Evolutionary conservation across 2,797 vertebrate species (phyloP), one percentile per base, ranked within the genome.

Genomic region (Nannoperca australis): DNA sequence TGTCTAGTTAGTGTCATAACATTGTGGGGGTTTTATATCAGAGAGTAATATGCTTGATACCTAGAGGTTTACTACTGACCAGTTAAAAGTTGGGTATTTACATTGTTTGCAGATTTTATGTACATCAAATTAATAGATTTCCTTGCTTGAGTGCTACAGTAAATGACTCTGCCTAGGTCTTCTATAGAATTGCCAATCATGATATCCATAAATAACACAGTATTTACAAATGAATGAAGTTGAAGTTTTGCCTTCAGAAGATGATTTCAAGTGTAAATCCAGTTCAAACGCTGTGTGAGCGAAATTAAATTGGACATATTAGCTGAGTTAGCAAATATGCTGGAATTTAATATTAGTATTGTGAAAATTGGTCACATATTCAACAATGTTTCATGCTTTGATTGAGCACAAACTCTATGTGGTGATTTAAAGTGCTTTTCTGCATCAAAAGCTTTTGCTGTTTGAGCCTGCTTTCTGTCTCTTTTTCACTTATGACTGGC

Each of bases 301-400:
- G 81, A 90, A 89, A 93, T 89, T 79, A 75, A 85, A 85, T 79
- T 70, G 61, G 85, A 85, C 77, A 62, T 70, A 69, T 78, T 76
- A 71, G 84, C 88, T 80, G 84, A 85, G 74, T 30, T 74, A 66
- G 84, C 83, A 88, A 85, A 91, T 89, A 81, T 66, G 61, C 61
- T 71, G 18, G 54, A 83, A 75, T 89, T 79, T 84, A 89, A 85
- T 50, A 60, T 75, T 60, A 54, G 44, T 70, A 58, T 73, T 53
- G 51, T 79, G 56, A 76, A 85, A 84, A 81, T 69, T 73, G 60
- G 73, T 70, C 62, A 45, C 69, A 78, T 44, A 68, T 86, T 83
- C 76, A 64, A 47, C 70, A 51, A 30, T 72, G 30, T 77, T 59
- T 83, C 47, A 64, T 38, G 77, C 61, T 73, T 82, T 69, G 56